Evolutionary conservation across 1,140 invertebrate genomes (phyloP), one percentile per base, ranked within the genome.

Genomic region (Melanaphis sacchari): DNA sequence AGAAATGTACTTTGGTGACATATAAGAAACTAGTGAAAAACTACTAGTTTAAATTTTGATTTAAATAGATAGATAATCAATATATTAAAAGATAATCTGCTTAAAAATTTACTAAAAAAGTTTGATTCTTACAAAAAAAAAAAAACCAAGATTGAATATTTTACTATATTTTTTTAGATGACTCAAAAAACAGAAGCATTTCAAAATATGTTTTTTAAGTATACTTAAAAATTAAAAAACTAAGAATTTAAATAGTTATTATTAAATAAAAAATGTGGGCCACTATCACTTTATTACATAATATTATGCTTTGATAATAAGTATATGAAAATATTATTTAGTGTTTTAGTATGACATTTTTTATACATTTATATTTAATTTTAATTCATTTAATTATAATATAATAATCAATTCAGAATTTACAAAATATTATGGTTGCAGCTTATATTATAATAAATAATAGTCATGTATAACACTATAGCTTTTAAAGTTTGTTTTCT

Each of bases 111-210:
- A n/a, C 8, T n/a, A 5, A 76, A 76, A 76, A 76, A n/a, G 31
- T 1, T 4, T 18, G n/a, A n/a, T n/a, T 76, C 5, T n/a, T 18
- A 49, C 15, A 49, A 49, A 49, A 49, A 46, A 46, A 15, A 46
- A 46, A 49, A 49, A 18, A 49, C 15, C 15, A 21, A 49, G 18
- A 2, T 49, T 49, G 46, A 49, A 49, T 15, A 49, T 49, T 43
- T 3, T 43, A 18, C 15, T 49, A 18, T 49, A 49, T 18, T 76
- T 76, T n/a, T 15, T 76, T n/a, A 76, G 36, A n/a, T 1, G 59
- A 9, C 0, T 6, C 18, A 76, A n/a, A 21, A 11, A 31, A n/a
- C n/a, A 15, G 0, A 76, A n/a, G 15, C 0, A 18, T n/a, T n/a
- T n/a, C 4, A 36, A 76, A 76, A n/a, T n/a, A 76, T 76, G 15